Conservation (phyloP, 2,113 vertebrate species). For the Manacus vitellinus region DNA sequence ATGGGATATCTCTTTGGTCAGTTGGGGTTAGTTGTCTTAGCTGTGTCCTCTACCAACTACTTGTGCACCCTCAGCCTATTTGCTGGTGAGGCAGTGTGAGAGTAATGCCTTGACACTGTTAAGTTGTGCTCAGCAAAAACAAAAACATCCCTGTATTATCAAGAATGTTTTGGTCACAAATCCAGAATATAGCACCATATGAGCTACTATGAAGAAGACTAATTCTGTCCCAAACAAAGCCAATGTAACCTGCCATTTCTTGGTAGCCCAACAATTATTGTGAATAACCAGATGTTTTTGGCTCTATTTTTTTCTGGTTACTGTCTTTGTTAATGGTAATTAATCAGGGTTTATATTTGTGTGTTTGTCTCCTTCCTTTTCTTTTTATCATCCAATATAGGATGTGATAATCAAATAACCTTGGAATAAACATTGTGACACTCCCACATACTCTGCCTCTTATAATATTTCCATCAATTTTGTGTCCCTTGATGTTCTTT, state of each 20-base stretch:
- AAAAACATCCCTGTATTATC: accelerated
- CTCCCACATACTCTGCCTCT: not conserved
- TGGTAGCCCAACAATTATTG: not conserved
- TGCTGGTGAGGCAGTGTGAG: not conserved
- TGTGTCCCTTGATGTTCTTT: not conserved
- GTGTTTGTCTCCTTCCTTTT: not conserved
- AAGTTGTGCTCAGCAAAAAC: not conserved
- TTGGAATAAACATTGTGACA: not conserved
- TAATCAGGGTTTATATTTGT: not conserved
- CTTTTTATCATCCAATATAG: not conserved
- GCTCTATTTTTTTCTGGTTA: not conserved
- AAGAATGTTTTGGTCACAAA: not conserved
- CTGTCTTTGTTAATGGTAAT: not conserved
- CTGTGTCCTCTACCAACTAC: not conserved
- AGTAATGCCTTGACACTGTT: not conserved
- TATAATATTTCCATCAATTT: not conserved
- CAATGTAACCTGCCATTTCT: not conserved
- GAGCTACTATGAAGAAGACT: not conserved
- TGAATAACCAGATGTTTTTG: not conserved
- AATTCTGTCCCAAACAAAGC: not conserved
- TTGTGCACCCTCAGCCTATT: not conserved
- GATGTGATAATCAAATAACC: not conserved
- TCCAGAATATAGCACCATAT: not conserved
- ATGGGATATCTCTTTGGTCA: not conserved
- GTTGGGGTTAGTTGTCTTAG: not conserved